Conservation (phyloP, 2,797 vertebrate species). For the Cephalopachus bancanus region DNA sequence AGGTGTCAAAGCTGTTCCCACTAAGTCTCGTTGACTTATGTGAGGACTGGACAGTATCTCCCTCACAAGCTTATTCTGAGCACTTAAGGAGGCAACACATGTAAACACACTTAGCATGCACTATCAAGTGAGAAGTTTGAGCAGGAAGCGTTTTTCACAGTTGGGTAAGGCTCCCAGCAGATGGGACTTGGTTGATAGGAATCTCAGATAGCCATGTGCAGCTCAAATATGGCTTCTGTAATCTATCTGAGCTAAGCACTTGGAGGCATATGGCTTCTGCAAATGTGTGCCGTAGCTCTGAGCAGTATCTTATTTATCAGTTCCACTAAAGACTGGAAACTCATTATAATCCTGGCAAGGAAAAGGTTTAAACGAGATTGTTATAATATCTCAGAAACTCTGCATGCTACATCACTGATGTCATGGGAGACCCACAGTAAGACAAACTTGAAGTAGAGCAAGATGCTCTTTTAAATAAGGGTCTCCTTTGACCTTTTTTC, state of each 20-base stretch:
- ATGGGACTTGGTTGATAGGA: rapidly evolving
- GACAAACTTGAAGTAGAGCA: neutral
- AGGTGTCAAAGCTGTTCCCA: neutral
- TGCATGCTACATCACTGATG: rapidly evolving
- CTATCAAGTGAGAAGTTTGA: rapidly evolving
- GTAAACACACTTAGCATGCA: rapidly evolving
- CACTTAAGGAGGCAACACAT: rapidly evolving
- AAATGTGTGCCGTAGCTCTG: neutral
- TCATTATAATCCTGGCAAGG: neutral
- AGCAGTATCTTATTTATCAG: neutral
- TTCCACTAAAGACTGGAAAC: neutral
- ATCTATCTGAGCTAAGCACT: rapidly evolving
- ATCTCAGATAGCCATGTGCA: rapidly evolving
- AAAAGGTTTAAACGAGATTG: neutral
- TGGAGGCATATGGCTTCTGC: neutral
- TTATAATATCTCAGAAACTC: rapidly evolving
- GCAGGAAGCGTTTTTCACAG: neutral
- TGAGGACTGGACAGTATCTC: neutral
- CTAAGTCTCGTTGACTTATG: neutral
- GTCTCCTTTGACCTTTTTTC: neutral
- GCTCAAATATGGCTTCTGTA: neutral
- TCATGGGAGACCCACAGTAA: rapidly evolving
- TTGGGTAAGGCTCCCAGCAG: rapidly evolving
- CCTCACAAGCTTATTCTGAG: neutral
- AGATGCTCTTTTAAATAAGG: too few relatives aligned